These are phyloP conservation scores for Lineus longissimus DNA, from an alignment of 1,140 invertebrate genomes.

Conservation along the genomic window DNA sequence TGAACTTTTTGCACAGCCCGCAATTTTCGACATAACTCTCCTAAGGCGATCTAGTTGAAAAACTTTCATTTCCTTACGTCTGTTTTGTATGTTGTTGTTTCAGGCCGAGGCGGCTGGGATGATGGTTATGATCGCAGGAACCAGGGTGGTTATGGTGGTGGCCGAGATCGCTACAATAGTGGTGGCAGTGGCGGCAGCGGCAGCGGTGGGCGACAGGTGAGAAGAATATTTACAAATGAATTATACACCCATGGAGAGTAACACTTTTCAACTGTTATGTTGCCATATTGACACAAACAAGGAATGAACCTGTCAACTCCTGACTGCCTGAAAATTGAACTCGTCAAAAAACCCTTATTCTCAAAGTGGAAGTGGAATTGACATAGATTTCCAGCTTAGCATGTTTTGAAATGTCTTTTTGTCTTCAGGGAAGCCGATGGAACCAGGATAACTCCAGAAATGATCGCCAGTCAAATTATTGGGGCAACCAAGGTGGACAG, in stretches of 20 bases:
- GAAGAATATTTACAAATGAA: too few relatives aligned
- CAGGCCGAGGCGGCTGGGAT: constrained; percentile 12
- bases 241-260: constrained; percentile 9
- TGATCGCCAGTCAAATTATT: neutral
- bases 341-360: too few relatives aligned
- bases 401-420: too few relatives aligned
- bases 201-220: neutral
- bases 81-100: constrained; percentile 9
- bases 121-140: constrained; percentile 6
- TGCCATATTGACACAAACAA: too few relatives aligned
- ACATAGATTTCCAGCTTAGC: too few relatives aligned
- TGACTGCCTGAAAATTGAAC: too few relatives aligned
- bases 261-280: too few relatives aligned
- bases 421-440: too few relatives aligned
- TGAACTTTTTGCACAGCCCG: neutral
- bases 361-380: too few relatives aligned
- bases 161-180: constrained; percentile 13
- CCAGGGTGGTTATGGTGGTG: neutral
- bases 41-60: neutral
- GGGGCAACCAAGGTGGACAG: neutral
- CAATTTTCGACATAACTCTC: neutral
- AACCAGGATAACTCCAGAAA: too few relatives aligned
- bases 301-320: too few relatives aligned
- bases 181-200: constrained; percentile 6
- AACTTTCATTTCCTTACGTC: neutral